Conservation (phyloP, 1,140 invertebrate species). For the Oreohelix idahoensis region DNA sequence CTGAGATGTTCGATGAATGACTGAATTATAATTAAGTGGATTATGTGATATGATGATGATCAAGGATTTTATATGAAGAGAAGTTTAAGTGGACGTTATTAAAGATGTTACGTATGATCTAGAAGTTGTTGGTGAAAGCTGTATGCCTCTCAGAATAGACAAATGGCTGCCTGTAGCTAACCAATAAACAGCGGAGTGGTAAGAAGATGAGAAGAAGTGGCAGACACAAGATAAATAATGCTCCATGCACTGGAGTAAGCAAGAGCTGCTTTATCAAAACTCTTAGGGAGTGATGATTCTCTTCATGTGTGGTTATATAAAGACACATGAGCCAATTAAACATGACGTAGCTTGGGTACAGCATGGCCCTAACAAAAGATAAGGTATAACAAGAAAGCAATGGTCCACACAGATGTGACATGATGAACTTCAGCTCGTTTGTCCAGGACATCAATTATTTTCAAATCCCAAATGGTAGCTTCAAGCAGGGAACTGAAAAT, state of each 20-base stretch:
- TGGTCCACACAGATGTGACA: neutral
- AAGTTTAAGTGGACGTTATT: too few relatives aligned
- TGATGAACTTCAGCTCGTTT: constrained; percentile 11
- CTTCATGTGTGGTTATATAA: constrained; percentile 46
- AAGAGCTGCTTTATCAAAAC: constrained; percentile 32
- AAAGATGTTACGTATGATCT: too few relatives aligned
- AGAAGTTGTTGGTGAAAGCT: constrained; percentile 18
- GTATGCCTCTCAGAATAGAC: constrained; percentile 42
- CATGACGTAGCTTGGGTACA: constrained; percentile 30
- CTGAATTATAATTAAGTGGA: too few relatives aligned
- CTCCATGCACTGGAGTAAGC: constrained; percentile 43
- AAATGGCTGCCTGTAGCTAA: constrained; percentile 49
- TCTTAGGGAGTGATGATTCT: constrained; percentile 35
- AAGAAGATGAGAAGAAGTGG: constrained; percentile 47
- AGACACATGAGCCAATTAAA: constrained; percentile 31
- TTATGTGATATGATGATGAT: too few relatives aligned
- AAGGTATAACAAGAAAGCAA: neutral
- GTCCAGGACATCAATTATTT: too few relatives aligned
- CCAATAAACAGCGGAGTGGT: constrained; percentile 49
- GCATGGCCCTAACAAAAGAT: neutral
- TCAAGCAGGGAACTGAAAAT: neutral
- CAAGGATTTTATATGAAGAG: too few relatives aligned
- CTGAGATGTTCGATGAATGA: too few relatives aligned
- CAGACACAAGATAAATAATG: constrained; percentile 41
- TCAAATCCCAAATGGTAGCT: neutral